Conservation (phyloP, 30 jellyfish, hydroid and myxozoan species). For the Mastigias papua region DNA sequence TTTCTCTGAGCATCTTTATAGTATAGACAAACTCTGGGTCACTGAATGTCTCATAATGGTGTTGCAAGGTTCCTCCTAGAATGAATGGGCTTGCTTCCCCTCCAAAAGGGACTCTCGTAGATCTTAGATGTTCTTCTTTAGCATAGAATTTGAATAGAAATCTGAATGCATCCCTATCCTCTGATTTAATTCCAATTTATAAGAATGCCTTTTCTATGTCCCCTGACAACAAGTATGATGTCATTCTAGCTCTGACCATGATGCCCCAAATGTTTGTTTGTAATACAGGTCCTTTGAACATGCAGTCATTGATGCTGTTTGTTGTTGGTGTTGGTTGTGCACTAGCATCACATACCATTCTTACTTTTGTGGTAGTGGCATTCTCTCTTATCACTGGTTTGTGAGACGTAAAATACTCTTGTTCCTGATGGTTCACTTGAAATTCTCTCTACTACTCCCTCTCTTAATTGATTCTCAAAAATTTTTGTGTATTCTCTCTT, state of each 20-base stretch:
- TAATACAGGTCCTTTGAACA: no score
- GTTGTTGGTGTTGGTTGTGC: no score
- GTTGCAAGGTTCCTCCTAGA: slow-evolving; percentile 13
- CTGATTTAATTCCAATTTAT: slow-evolving; percentile 5
- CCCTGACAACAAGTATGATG: not conserved
- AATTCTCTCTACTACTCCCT: no score
- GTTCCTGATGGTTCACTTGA: no score
- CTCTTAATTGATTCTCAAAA: no score
- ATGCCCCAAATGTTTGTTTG: slow-evolving; percentile 70
- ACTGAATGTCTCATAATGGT: slow-evolving; percentile 18
- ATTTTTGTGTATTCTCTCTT: no score
- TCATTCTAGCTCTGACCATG: slow-evolving; percentile 49
- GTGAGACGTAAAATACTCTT: no score
- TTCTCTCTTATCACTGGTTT: no score
- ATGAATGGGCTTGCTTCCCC: slow-evolving; percentile 52
- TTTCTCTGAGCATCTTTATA: not conserved
- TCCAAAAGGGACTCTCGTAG: slow-evolving; percentile 56
- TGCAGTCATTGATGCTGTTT: no score
- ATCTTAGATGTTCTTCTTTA: slow-evolving; percentile 34
- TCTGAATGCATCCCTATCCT: slow-evolving; percentile 38
- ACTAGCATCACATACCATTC: no score
- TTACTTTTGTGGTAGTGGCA: no score
- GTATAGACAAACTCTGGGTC: no score
- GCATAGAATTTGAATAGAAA: not conserved
- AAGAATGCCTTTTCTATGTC: slow-evolving; percentile 24